Base-by-base conservation (phyloP, 1,140 invertebrate species). In the Rhopalosiphum padi region DNA sequence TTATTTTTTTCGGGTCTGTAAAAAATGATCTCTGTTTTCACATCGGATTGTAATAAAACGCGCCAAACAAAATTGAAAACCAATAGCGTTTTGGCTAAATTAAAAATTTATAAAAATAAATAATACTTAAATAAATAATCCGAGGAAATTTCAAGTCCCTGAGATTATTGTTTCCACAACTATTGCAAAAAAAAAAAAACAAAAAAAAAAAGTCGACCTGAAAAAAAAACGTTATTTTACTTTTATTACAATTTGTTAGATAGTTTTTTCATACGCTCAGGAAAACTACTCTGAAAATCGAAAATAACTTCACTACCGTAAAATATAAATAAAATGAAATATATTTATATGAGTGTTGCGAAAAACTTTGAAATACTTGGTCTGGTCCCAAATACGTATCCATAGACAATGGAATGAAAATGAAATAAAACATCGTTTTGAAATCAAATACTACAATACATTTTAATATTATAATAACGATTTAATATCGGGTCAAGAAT, bases 101-200 rank as follows among this genome's bases (percentile, higher is more conserved):
- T 77, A 5, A 30, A 77, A n/a, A 77, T 35, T 18, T n/a, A 18
- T 18, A n/a, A 77, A 77, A 77, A 77, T n/a, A 68, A n/a, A 68
- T 68, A n/a, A 68, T 68, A 68, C 30, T 68, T n/a, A n/a, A 30
- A n/a, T 68, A 68, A 68, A 68, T n/a, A n/a, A 5, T 68, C 11
- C 0, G 15, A 2, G 15, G 15, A 77, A 77, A n/a, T n/a, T 35
- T n/a, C 0, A 1, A 77, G 15, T 21, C 5, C 4, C n/a, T n/a
- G 5, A 18, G n/a, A 15, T 77, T n/a, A 77, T 68, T n/a, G 30
- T 77, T 77, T 77, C 4, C 15, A 21, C 15, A 18, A 77, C 4
- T n/a, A 77, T n/a, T 77, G 4, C 6, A n/a, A 68, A n/a, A n/a
- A 68, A 68, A 68, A 68, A n/a, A n/a, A n/a, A n/a, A n/a, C 6